Evolutionary conservation across 2,888 invertebrate species (phyloP), one percentile per base, ranked within the genome.

Genomic region (Ornithoptera priamus): DNA sequence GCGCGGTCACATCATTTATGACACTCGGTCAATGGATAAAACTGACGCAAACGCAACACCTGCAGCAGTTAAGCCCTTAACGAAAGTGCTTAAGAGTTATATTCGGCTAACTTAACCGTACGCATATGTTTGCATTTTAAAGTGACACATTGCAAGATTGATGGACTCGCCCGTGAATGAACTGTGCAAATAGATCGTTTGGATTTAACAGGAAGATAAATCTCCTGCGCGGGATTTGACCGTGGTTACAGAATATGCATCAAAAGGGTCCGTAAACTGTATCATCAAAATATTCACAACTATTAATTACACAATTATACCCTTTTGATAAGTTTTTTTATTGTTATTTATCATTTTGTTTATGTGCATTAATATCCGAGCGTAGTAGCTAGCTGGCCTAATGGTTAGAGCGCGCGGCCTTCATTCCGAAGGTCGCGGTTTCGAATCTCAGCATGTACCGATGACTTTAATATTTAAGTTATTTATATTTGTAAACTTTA

Each of bases 161-260:
- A 81, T 81, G 77, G 78, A 78, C 75, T 75, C 70, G 72, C 74
- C 75, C 74, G 79, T 80, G 78, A 81, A 81, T 78, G 80, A 79
- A 79, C 80, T 80, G 71, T 70, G 74, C 71, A 80, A 81, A 81
- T 79, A 78, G 73, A 75, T 71, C 68, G 46, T 62, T 66, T 72
- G 72, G 72, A 75, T 75, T 76, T 74, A 64, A 73, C 71, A 64
- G 64, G 70, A 66, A 74, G 73, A 77, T 76, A 75, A 74, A 77
- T 76, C 72, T 76, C 74, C 53, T 67, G 22, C 72, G 65, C 36
- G 36, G 72, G 66, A 65, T 72, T 72, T 69, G 69, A 68, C 39
- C 39, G 63, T 68, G 66, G 68, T 68, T 56, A 53, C 62, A 59
- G 68, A 69, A 69, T 65, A 70, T 64, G 68, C 64, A 65, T 62